Conservation (phyloP, 2,113 vertebrate genomes). For the Polypterus bichir region DNA sequence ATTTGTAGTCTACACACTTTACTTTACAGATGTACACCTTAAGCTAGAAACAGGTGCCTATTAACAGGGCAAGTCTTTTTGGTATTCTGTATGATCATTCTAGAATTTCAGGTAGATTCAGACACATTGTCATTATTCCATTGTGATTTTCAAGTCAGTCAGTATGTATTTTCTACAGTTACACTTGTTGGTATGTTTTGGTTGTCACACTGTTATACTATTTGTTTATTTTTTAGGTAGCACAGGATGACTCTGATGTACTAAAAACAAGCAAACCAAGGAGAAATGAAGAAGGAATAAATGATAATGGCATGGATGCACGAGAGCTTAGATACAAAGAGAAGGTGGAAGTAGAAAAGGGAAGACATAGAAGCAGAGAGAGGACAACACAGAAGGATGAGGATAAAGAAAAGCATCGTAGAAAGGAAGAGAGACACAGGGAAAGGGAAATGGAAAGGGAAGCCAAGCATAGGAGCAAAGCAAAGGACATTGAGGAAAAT, state of each 20-base stretch:
- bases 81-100: neutral
- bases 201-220: neutral
- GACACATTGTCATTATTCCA: neutral
- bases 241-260: slow-evolving; percentile 18
- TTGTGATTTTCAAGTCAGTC: neutral
- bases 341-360: no score
- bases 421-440: slow-evolving; percentile 32
- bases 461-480: slow-evolving; percentile 14
- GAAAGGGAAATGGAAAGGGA: slow-evolving; percentile 19
- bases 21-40: no score
- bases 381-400: no score
- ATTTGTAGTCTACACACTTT: no score
- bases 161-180: neutral
- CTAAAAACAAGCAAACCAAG: slow-evolving; percentile 22
- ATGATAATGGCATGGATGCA: slow-evolving; percentile 32
- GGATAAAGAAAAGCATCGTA: slow-evolving; percentile 30
- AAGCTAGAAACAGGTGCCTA: neutral
- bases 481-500: slow-evolving; percentile 6
- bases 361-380: no score
- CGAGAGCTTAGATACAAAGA: slow-evolving; percentile 27
- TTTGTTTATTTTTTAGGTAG: slow-evolving; percentile 20
- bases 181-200: neutral
- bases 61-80: neutral
- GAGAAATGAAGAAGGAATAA: slow-evolving; percentile 28
- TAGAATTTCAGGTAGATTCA: neutral